A percentile compares a stretch with the other conserved stretches of the same genome.
These are phyloP conservation scores for Pelodytes ibericus DNA, from an alignment of 2,797 vertebrate species.

Conservation along the genomic window DNA sequence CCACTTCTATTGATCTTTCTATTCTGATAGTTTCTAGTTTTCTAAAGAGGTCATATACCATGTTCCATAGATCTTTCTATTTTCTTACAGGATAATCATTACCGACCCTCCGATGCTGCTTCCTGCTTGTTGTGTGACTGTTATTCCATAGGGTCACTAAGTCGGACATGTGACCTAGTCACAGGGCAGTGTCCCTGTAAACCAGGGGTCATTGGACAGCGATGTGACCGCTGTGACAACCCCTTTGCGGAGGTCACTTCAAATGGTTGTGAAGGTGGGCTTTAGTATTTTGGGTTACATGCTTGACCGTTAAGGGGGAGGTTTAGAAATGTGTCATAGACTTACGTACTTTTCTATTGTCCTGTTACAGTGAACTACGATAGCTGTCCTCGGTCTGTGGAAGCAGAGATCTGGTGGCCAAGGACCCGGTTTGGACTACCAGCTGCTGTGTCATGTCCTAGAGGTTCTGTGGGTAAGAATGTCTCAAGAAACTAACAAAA, in stretches of 20 bases:
- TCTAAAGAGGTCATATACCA: too few relatives aligned
- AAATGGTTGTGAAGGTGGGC: slow-evolving; percentile 89
- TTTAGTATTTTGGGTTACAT: neutral
- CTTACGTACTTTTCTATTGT: too few relatives aligned
- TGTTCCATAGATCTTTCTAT: neutral
- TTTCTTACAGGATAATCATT: slow-evolving; percentile 87
- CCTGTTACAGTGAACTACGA: slow-evolving; percentile 88
- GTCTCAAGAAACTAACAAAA: neutral
- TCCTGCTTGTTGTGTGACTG: slow-evolving; percentile 89
- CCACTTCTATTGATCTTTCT: too few relatives aligned
- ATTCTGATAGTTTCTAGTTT: too few relatives aligned
- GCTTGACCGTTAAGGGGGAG: too few relatives aligned
- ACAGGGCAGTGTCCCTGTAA: slow-evolving; percentile 92
- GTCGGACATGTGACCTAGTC: slow-evolving; percentile 81
- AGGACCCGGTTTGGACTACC: slow-evolving; percentile 93
- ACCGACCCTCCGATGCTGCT: slow-evolving; percentile 73
- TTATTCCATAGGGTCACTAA: slow-evolving; percentile 89
- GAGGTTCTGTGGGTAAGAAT: slow-evolving; percentile 83
- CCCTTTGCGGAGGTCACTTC: slow-evolving; percentile 93
- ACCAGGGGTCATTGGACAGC: slow-evolving; percentile 89
- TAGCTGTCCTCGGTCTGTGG: slow-evolving; percentile 92
- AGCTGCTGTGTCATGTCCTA: slow-evolving; percentile 89
- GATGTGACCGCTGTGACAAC: slow-evolving; percentile 94
- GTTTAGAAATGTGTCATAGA: too few relatives aligned
- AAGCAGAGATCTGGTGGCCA: slow-evolving; percentile 95